Conservation (phyloP, 2,113 vertebrate genomes). For the Callochromis pleurospilus region DNA sequence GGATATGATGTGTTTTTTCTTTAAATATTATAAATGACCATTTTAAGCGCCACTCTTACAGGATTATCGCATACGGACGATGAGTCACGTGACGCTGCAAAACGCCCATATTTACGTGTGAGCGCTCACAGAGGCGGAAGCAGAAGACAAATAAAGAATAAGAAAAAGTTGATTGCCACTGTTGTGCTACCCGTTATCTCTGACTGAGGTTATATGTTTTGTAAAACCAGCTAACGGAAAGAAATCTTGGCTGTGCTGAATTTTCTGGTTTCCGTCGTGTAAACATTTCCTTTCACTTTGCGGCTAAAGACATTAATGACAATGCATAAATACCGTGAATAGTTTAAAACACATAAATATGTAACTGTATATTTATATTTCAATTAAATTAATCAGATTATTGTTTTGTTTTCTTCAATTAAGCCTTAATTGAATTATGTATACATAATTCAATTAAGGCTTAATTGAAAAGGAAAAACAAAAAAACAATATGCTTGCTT, state of each 20-base stretch:
- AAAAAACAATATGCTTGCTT: neutral
- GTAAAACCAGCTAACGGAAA: neutral
- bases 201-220: neutral
- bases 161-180: neutral
- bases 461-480: neutral
- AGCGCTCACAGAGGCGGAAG: neutral
- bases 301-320: rapidly evolving
- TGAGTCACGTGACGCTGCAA: neutral
- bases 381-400: neutral
- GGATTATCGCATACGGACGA: neutral
- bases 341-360: neutral
- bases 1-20: neutral
- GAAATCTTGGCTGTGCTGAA: neutral
- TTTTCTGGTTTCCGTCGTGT: neutral
- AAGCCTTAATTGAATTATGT: neutral
- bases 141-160: neutral
- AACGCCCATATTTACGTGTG: neutral
- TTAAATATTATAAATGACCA: neutral
- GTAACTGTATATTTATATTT: neutral
- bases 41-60: neutral
- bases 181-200: neutral
- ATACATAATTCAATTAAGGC: neutral
- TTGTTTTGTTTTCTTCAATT: neutral
- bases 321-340: neutral
- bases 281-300: neutral